Evolutionary conservation across 1,140 invertebrate genomes (phyloP).

Genomic region (Melitaea cinxia): DNA sequence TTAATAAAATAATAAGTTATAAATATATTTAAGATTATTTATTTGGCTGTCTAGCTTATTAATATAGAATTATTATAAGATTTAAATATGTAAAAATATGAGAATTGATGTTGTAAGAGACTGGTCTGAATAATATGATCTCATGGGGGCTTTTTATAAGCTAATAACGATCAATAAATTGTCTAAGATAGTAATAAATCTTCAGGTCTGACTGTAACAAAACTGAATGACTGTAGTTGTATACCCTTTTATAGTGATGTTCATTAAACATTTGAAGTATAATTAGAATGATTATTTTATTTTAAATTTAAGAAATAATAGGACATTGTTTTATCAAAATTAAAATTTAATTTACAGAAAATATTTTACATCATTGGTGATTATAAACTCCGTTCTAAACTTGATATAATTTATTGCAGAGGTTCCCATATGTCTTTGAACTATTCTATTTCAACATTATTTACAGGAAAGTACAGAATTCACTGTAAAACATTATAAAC

Average conservation of each 20-base stretch:
- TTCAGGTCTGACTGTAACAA: not conserved
- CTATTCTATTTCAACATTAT: too few relatives aligned
- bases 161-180: not conserved
- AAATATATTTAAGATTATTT: not conserved
- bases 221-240: constrained; percentile 6
- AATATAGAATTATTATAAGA: not conserved
- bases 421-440: too few relatives aligned
- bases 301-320: too few relatives aligned
- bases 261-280: constrained; percentile 1
- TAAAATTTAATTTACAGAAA: too few relatives aligned
- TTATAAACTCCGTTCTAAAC: too few relatives aligned
- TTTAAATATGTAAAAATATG: not conserved
- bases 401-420: too few relatives aligned
- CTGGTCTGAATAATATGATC: constrained; percentile 18
- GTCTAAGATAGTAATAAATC: not conserved
- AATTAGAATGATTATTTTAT: not conserved
- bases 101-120: not conserved
- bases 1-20: not conserved
- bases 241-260: constrained; percentile 4
- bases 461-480: too few relatives aligned
- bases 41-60: not conserved
- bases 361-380: too few relatives aligned
- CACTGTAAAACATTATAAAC: too few relatives aligned
- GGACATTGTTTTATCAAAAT: too few relatives aligned
- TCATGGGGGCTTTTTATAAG: not conserved